Conservation (phyloP, 1,140 invertebrate species). For the Ceratosolen solmsi region DNA sequence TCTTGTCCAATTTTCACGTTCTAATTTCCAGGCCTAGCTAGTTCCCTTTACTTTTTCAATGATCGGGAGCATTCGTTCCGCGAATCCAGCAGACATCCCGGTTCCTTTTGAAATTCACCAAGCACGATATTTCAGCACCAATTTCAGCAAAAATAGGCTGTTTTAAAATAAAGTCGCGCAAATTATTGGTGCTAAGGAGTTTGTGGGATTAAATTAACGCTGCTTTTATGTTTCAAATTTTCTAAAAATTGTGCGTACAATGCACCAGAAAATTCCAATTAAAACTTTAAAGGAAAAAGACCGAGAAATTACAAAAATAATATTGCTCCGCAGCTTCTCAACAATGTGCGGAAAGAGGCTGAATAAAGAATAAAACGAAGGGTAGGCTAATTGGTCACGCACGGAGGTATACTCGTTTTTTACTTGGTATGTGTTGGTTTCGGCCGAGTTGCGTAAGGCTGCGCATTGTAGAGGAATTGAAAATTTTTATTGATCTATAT, state of each 20-base stretch:
- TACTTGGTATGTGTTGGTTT: neutral
- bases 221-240: neutral
- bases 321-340: neutral
- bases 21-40: too few relatives aligned
- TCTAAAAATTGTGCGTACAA: neutral
- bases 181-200: too few relatives aligned
- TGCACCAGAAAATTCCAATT: neutral
- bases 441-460: constrained; percentile 3
- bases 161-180: neutral
- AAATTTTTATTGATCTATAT: constrained; percentile 38
- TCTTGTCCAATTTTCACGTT: neutral
- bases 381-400: constrained; percentile 11
- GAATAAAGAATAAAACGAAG: constrained; percentile 5
- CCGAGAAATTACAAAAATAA: constrained; percentile 8
- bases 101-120: too few relatives aligned
- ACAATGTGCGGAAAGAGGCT: constrained; percentile 7
- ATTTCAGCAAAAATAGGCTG: neutral
- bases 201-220: too few relatives aligned
- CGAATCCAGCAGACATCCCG: too few relatives aligned
- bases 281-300: neutral
- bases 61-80: too few relatives aligned
- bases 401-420: neutral
- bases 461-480: constrained; percentile 19
- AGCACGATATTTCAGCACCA: neutral
- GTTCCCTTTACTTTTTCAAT: too few relatives aligned